phyloP scores from a whole-genome alignment of 2,113 vertebrate species.

The Regulus satrapa region DNA sequence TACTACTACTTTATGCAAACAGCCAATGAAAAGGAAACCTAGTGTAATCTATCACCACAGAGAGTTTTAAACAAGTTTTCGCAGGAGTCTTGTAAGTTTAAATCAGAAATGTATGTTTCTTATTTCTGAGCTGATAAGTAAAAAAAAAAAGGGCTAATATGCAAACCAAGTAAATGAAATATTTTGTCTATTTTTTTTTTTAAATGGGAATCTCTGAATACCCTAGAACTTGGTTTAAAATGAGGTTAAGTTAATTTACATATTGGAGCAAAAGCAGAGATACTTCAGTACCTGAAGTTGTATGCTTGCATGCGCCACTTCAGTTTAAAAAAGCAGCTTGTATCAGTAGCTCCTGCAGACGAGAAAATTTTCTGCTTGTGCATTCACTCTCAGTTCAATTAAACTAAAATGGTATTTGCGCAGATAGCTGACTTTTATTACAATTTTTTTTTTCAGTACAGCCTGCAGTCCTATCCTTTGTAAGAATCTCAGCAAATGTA shows the following conservation, averaged over 20 bases:
- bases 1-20: neutral
- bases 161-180: neutral
- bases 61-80: neutral
- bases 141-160: neutral
- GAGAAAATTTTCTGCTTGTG: neutral
- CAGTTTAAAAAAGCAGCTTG: neutral
- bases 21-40: neutral
- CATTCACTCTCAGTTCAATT: neutral
- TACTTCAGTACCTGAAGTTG: neutral
- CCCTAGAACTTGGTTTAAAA: neutral
- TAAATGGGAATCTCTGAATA: neutral
- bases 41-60: neutral
- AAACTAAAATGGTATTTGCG: neutral
- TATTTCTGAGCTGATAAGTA: neutral
- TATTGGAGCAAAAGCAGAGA: neutral
- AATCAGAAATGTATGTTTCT: neutral
- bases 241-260: neutral
- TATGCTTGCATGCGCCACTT: fast-evolving
- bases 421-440: neutral
- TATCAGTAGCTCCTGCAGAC: neutral
- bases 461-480: neutral
- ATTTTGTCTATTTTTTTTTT: neutral
- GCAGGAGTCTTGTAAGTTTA: neutral
- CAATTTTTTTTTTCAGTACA: neutral
- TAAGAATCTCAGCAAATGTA: neutral